Evolutionary conservation across 2,888 invertebrate genomes (phyloP), one percentile per base, ranked within the genome.

Genomic region (Tortrix viridana): DNA sequence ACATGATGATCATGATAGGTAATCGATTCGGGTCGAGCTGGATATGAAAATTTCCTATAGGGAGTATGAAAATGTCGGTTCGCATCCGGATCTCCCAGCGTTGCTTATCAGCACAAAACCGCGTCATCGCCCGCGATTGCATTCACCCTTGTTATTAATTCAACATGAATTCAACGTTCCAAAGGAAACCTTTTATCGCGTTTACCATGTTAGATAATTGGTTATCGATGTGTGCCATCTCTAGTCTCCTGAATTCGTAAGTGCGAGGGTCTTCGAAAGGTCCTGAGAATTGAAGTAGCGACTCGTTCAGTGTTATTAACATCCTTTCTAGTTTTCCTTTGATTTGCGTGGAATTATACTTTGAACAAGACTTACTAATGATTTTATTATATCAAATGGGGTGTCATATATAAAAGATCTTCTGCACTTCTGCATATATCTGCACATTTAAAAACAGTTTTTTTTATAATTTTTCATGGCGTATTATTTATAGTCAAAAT

Each of bases 1-100:
- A 79, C 75, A 77, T 75, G 67, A 70, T 70, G 75, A 70, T 73
- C 73, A 72, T 72, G 71, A 75, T 76, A 71, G 71, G 61, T 68
- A 76, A 80, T 79, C 74, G 77, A 75, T 75, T 78, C 67, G 65
- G 54, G 65, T 71, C 72, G 66, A 70, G 0, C 32, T 32, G 32
- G 32, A 12, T 12, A 32, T 32, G 32, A 32, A 7, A 32, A 32
- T 32, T 9, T 32, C 32, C 32, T 72, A 68, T 74, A 72, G 73
- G 74, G 71, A 70, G 58, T 56, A 50, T 64, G 64, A 63, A 66
- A 61, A 62, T 54, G 44, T 63, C 47, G 50, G 48, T 55, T 55
- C 46, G 49, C 55, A 23, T 67, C 67, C 65, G 47, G 18, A 48
- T 26, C n/a, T n/a, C n/a, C 32, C 52, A 44, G 58, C 54, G 59